phyloP scores from a whole-genome alignment of 2,113 vertebrate genomes.

The Brachyistius frenatus region DNA sequence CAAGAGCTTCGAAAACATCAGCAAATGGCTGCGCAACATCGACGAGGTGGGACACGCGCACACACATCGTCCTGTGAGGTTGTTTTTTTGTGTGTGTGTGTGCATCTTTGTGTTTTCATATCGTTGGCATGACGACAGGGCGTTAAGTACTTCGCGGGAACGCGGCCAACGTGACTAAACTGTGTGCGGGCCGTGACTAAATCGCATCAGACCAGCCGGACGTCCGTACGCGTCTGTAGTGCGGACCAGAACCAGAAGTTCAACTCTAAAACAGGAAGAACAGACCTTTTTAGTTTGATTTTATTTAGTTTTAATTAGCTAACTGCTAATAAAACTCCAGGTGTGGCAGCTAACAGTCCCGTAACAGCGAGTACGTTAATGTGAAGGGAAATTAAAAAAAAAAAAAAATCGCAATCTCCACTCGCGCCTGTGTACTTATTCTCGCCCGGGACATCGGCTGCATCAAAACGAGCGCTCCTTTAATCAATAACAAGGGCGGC shows the following conservation, averaged over 20 bases:
- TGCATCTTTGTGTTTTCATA: slow-evolving; percentile 12
- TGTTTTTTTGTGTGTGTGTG: too few species aligned
- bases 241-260: neutral
- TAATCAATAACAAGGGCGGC: too few species aligned
- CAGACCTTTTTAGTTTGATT: too few species aligned
- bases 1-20: slow-evolving; percentile 99
- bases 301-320: too few species aligned
- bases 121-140: neutral
- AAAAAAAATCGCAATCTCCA: too few species aligned
- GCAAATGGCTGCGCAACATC: slow-evolving; percentile 99
- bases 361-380: too few species aligned
- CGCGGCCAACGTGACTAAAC: slow-evolving; percentile 15
- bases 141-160: neutral
- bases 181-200: slow-evolving; percentile 26
- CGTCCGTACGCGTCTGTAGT: slow-evolving; percentile 21
- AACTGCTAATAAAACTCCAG: too few species aligned
- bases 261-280: neutral
- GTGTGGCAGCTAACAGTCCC: too few species aligned
- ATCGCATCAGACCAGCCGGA: slow-evolving; percentile 31
- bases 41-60: slow-evolving; percentile 89
- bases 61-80: neutral
- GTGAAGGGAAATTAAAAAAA: too few species aligned
- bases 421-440: too few species aligned
- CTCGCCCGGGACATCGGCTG: too few species aligned
- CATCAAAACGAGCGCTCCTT: too few species aligned